phyloP scores from a whole-genome alignment of 2,888 invertebrate genomes.

The Torymus texanus region DNA sequence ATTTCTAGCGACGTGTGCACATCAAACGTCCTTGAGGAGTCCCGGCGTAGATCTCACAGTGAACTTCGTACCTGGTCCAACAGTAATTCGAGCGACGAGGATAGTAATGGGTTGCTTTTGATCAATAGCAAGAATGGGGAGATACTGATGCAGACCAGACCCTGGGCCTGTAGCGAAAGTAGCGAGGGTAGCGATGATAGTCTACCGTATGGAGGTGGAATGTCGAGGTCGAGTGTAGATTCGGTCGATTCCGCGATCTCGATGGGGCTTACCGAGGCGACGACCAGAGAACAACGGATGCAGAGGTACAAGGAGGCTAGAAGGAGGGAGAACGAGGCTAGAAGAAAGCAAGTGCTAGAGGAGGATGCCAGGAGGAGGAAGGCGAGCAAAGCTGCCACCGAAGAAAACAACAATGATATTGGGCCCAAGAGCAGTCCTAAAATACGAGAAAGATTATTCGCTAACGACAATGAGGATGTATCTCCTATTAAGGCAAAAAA shows the following conservation, averaged over 20 bases:
- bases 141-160: conserved; percentile 59
- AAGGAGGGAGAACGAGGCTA: conserved; percentile 71
- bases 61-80: conserved; percentile 72
- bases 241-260: conserved; percentile 66
- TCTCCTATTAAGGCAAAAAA: conserved; percentile 42
- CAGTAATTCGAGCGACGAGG: conserved; percentile 73
- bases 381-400: conserved; percentile 41
- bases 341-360: conserved; percentile 68
- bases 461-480: conserved; percentile 39
- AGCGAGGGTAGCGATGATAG: conserved; percentile 74
- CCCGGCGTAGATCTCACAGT: conserved; percentile 68
- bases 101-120: conserved; percentile 61
- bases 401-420: conserved; percentile 66
- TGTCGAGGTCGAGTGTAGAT: conserved; percentile 72
- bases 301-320: conserved; percentile 72
- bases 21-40: conserved; percentile 65
- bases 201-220: conserved; percentile 72
- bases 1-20: conserved; percentile 46
- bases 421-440: conserved; percentile 14
- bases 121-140: conserved; percentile 56
- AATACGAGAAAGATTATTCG: conserved; percentile 5
- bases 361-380: conserved; percentile 68
- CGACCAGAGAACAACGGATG: conserved; percentile 71
- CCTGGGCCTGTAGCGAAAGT: conserved; percentile 73
- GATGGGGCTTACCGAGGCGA: conserved; percentile 62